Base-by-base conservation (phyloP, 2,797 vertebrate genomes). In the Centroberyx gerrardi region DNA sequence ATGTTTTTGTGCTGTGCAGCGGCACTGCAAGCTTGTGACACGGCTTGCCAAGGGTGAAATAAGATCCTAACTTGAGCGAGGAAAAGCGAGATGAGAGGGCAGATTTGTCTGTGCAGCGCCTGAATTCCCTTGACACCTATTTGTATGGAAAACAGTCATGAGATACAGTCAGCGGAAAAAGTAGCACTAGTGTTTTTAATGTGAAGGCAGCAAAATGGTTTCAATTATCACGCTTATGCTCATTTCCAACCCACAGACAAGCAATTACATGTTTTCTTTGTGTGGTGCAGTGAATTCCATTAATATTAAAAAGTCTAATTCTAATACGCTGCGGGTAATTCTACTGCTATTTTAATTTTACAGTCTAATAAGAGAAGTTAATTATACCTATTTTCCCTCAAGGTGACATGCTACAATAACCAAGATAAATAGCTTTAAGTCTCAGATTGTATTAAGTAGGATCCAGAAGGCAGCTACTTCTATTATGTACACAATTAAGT, bases 281-380 rank as follows among this genome's bases (percentile, higher is more conserved):
- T 68, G 48, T 17, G 72, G n/a, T 14, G 55, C 48, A 8, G 14
- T 65, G 46, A 81, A 83, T 62, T 60, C 73, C 48, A 83, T 85
- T 82, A 80, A 76, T 85, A 73, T 81, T 36, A 60, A 76, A 72
- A 72, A 69, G 53, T 78, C 60, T 72, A n/a, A 81, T 77, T 81
- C 42, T 53, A 82, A 79, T 76, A 38, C 60, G 85, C 89, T 87
- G 81, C 76, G 78, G 88, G 88, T 84, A 42, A 80, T 85, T 81
- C 54, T 72, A 46, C 36, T 56, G 46, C 68, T 72, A 64, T 74
- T 85, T 86, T 70, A 72, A 81, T 83, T 84, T 56, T 69, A 83
- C 68, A 64, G 52, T 70, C 69, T 89, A 90, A 92, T 92, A 28
- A 27, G 49, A 66, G 48, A 53, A 66, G 48, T 14, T 62, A 62